These are phyloP conservation scores for Ceriagrion tenellum DNA, from an alignment of 2,888 invertebrate species.

Conservation along the genomic window DNA sequence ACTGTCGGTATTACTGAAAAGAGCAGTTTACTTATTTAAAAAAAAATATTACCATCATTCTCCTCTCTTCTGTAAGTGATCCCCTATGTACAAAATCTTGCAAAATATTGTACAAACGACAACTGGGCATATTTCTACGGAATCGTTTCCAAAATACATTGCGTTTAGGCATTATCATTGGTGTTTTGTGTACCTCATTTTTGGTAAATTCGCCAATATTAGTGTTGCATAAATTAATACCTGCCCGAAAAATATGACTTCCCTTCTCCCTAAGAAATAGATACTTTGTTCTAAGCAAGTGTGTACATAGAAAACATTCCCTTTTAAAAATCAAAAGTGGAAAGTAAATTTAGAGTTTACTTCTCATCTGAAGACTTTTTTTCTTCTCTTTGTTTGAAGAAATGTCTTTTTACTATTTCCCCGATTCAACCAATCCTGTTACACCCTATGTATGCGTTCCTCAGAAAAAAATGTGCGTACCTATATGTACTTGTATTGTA, in stretches of 20 bases:
- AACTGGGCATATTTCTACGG: background rate
- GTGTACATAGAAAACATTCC: conserved; percentile 34
- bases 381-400: conserved; percentile 44
- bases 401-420: conserved; percentile 59
- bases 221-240: background rate
- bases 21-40: background rate
- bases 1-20: background rate
- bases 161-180: background rate
- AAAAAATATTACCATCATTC: background rate
- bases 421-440: conserved; percentile 54
- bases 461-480: conserved; percentile 62
- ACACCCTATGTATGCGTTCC: conserved; percentile 53
- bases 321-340: conserved; percentile 48
- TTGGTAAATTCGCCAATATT: background rate
- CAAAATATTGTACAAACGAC: background rate
- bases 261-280: background rate
- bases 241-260: background rate
- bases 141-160: background rate
- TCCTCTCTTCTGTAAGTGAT: background rate
- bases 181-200: conserved; percentile 10
- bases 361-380: background rate
- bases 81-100: background rate
- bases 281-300: background rate
- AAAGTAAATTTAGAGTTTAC: background rate
- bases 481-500: conserved; percentile 65